Evolutionary conservation across 2,888 invertebrate species (phyloP).

Genomic region (Psococerastis gibbosa): DNA sequence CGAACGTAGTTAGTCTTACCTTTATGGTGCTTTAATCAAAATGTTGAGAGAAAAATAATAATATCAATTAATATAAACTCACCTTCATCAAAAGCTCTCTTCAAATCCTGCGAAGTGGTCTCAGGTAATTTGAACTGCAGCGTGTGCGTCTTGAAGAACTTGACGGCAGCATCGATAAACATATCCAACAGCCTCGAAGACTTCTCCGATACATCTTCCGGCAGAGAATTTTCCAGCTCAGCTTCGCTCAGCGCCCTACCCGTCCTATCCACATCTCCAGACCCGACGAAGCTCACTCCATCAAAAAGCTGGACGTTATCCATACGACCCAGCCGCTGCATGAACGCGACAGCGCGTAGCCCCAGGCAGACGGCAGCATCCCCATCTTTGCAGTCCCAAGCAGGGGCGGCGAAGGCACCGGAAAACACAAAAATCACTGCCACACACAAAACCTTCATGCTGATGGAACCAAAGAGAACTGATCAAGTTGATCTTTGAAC

Average conservation of each 20-base stretch:
- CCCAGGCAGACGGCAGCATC: constrained; percentile 35
- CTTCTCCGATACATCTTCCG: constrained; percentile 30
- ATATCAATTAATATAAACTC: too few species aligned
- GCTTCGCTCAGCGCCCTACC: constrained; percentile 24
- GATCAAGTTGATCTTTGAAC: not conserved
- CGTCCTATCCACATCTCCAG: constrained; percentile 22
- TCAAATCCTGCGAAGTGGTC: constrained; percentile 40
- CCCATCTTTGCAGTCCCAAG: constrained; percentile 23
- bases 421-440: constrained; percentile 24
- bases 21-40: too few species aligned
- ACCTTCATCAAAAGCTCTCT: constrained; percentile 63
- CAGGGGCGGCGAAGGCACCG: constrained; percentile 23
- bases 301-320: constrained; percentile 34
- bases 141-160: constrained; percentile 39
- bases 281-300: constrained; percentile 36
- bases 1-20: too few species aligned
- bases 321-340: constrained; percentile 35
- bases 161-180: constrained; percentile 33
- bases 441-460: constrained; percentile 20
- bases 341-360: constrained; percentile 33
- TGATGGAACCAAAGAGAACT: not conserved
- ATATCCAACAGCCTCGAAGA: constrained; percentile 33
- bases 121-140: constrained; percentile 52
- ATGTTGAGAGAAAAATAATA: too few species aligned
- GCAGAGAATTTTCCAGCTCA: constrained; percentile 33